These are phyloP conservation scores for Drosophila hydei DNA, from an alignment of 1,140 invertebrate species.

Conservation along the genomic window DNA sequence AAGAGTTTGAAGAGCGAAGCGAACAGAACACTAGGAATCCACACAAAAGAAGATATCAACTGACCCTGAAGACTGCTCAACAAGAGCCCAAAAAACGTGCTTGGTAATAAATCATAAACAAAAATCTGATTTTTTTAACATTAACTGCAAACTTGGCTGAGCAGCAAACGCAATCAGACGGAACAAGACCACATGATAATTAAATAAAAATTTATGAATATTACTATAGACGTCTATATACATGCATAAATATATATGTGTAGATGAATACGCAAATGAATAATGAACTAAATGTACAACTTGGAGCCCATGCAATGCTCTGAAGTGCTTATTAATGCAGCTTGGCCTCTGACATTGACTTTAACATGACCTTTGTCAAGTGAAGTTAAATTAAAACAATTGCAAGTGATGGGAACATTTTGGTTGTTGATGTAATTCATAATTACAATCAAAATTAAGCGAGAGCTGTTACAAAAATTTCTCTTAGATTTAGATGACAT, in stretches of 20 bases:
- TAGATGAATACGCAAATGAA: conserved; percentile 2
- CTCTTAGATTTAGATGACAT: not conserved
- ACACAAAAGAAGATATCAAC: conserved; percentile 19
- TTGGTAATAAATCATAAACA: conserved; percentile 46
- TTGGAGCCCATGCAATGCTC: conserved; percentile 22
- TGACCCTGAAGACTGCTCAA: conserved; percentile 27
- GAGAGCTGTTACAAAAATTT: conserved; percentile 5
- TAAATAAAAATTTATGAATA: conserved; percentile 36
- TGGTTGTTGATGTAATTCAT: conserved; percentile 14
- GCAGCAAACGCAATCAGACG: conserved; percentile 32
- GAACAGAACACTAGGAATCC: conserved; percentile 19
- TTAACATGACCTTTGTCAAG: conserved; percentile 38
- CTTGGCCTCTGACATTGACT: conserved; percentile 41
- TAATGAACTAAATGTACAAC: conserved; percentile 5
- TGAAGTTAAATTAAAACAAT: conserved; percentile 25
- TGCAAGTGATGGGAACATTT: conserved; percentile 31
- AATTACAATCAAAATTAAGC: conserved; percentile 21
- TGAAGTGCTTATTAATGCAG: conserved; percentile 33
- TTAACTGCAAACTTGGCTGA: conserved; percentile 34
- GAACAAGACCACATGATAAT: conserved; percentile 40
- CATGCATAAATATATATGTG: not conserved
- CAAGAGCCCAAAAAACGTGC: conserved; percentile 33
- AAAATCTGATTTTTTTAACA: conserved; percentile 15
- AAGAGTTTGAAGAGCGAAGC: conserved; percentile 4
- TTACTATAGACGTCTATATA: not conserved